Percentiles rank a stretch among this genome's conserved stretches.
phyloP scores from a whole-genome alignment of 2,797 vertebrate genomes.

The Xerus rutilus region DNA sequence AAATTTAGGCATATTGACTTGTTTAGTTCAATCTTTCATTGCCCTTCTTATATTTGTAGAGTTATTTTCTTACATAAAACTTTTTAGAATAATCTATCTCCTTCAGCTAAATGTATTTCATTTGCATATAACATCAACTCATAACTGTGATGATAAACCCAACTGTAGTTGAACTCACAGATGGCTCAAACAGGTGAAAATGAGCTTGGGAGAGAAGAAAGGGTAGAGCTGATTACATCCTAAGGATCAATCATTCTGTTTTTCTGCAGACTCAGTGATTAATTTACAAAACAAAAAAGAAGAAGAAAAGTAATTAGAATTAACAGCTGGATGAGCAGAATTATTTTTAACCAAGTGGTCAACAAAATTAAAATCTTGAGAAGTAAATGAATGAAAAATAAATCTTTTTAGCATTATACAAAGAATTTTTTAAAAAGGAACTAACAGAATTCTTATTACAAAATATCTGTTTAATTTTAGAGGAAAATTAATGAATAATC shows the following conservation, averaged over 20 bases:
- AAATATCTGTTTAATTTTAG: neutral
- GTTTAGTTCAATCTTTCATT: neutral
- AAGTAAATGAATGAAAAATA: neutral
- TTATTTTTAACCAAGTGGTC: constrained; percentile 16
- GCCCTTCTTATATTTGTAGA: neutral
- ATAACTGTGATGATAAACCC: neutral
- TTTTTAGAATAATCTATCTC: neutral
- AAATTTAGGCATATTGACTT: neutral
- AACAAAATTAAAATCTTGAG: constrained; percentile 56
- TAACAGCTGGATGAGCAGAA: constrained; percentile 29
- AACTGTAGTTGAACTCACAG: neutral
- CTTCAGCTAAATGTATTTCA: neutral
- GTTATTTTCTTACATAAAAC: neutral
- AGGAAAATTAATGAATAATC: neutral
- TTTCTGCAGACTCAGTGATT: neutral
- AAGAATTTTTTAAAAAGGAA: neutral
- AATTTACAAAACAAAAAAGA: neutral
- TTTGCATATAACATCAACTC: neutral
- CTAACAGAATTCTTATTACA: neutral
- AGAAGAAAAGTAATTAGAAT: constrained; percentile 18
- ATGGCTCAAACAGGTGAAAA: neutral
- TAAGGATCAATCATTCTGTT: constrained; percentile 27
- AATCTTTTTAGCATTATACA: neutral
- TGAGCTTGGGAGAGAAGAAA: neutral
- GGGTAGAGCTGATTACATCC: neutral